A percentile compares a stretch with the other conserved stretches of the same genome.
Evolutionary conservation across 2,888 invertebrate species (phyloP).

Genomic region (Agriopis leucophaearia): DNA sequence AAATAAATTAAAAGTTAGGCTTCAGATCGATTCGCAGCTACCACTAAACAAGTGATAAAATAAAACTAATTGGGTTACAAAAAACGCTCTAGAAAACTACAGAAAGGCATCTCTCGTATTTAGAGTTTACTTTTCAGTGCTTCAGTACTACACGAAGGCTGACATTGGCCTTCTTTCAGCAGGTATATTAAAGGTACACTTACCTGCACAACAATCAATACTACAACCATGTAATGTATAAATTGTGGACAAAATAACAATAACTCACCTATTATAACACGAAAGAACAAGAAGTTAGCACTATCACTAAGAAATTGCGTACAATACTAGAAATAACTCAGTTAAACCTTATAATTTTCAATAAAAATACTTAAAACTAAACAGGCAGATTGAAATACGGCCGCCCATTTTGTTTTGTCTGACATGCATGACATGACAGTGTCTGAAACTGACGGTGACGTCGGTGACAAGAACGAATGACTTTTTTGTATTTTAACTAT

Average conservation of each 20-base stretch:
- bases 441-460: too few species aligned
- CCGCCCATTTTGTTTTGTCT: constrained; percentile 52
- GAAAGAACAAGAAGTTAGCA: constrained; percentile 56
- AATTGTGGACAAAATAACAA: not conserved
- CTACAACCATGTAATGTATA: constrained; percentile 45
- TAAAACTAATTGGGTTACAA: not conserved
- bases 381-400: constrained; percentile 53
- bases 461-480: not conserved
- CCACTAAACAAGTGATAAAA: not conserved
- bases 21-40: not conserved
- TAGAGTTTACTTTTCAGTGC: not conserved
- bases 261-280: constrained; percentile 51
- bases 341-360: constrained; percentile 55
- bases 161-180: constrained; percentile 77
- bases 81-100: not conserved
- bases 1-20: constrained; percentile 30
- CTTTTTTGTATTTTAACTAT: not conserved
- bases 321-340: constrained; percentile 48
- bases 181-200: constrained; percentile 14
- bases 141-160: constrained; percentile 48
- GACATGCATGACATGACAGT: not conserved
- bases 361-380: constrained; percentile 58
- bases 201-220: constrained; percentile 71
- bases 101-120: not conserved
- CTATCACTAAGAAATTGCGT: constrained; percentile 58